Percentiles rank a stretch among this genome's conserved stretches.
Conservation (phyloP, 2,888 invertebrate genomes). For the Drosophila hawaiiensis region DNA sequence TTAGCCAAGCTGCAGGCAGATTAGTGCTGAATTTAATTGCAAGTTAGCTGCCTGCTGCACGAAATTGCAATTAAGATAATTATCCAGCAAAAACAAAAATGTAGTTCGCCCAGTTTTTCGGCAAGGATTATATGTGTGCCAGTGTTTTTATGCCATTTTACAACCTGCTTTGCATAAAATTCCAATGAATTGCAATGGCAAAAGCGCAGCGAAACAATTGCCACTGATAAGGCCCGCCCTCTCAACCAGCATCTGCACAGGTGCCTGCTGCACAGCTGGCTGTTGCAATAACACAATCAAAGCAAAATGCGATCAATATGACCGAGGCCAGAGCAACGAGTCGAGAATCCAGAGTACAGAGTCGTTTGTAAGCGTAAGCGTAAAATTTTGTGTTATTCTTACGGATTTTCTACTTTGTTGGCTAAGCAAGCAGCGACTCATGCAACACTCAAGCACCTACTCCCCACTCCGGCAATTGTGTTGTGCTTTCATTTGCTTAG, state of each 20-base stretch:
- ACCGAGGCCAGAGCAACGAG: background rate
- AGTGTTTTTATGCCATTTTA: slow-evolving; percentile 46
- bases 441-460: background rate
- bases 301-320: slow-evolving; percentile 40
- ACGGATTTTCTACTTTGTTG: slow-evolving; percentile 84
- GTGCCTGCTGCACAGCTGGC: slow-evolving; percentile 16
- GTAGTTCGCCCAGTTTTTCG: slow-evolving; percentile 55
- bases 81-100: slow-evolving; percentile 74
- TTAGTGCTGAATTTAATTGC: slow-evolving; percentile 62
- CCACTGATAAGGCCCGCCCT: slow-evolving; percentile 59
- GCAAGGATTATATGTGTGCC: slow-evolving; percentile 48
- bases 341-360: background rate
- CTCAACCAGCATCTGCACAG: slow-evolving; percentile 22
- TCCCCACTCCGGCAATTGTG: background rate
- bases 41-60: slow-evolving; percentile 51
- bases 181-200: slow-evolving; percentile 75
- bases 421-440: slow-evolving; percentile 69
- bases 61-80: slow-evolving; percentile 82
- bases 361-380: slow-evolving; percentile 57
- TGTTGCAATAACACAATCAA: slow-evolving; percentile 46
- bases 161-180: slow-evolving; percentile 73
- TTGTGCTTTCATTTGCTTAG: slow-evolving; percentile 74
- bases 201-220: slow-evolving; percentile 74
- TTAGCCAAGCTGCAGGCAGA: slow-evolving; percentile 30
- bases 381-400: slow-evolving; percentile 82